These are phyloP conservation scores for Poeciliopsis turrubarensis DNA, from an alignment of 2,113 vertebrate genomes.

Conservation along the genomic window DNA sequence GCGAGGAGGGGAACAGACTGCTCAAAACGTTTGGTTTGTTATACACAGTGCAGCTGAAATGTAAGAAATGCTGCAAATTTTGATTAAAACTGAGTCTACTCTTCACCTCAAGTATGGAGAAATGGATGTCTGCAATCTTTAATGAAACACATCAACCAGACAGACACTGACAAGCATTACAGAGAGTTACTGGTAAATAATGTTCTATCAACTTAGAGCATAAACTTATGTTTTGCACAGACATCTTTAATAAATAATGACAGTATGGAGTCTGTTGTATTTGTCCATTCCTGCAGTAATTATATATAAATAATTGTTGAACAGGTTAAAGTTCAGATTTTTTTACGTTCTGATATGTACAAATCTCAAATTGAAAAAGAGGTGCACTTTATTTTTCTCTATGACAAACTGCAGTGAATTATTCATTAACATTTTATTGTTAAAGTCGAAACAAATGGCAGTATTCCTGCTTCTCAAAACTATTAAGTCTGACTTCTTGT, in stretches of 20 bases:
- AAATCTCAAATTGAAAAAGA: not conserved
- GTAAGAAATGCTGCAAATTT: no score
- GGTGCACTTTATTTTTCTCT: not conserved
- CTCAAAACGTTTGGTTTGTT: no score
- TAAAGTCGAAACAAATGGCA: not conserved
- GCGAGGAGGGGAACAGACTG: no score
- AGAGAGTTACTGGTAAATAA: not conserved
- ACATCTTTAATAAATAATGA: not conserved
- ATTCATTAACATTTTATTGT: not conserved
- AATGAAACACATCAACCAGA: not conserved
- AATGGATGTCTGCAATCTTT: not conserved
- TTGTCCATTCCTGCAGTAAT: not conserved
- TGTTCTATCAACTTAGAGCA: not conserved
- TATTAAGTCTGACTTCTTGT: not conserved
- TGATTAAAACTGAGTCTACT: no score
- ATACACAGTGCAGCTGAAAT: no score
- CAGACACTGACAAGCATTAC: not conserved
- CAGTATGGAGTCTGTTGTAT: not conserved
- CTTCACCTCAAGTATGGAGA: not conserved
- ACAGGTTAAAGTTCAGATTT: not conserved
- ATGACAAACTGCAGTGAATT: constrained; percentile 6
- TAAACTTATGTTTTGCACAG: not conserved
- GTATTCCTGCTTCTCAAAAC: constrained; percentile 15
- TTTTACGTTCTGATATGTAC: not conserved
- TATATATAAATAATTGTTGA: not conserved